A percentile compares a stretch with the other conserved stretches of the same genome.
Conservation (phyloP, 2,797 vertebrate genomes). For the Acanthornis magna region DNA sequence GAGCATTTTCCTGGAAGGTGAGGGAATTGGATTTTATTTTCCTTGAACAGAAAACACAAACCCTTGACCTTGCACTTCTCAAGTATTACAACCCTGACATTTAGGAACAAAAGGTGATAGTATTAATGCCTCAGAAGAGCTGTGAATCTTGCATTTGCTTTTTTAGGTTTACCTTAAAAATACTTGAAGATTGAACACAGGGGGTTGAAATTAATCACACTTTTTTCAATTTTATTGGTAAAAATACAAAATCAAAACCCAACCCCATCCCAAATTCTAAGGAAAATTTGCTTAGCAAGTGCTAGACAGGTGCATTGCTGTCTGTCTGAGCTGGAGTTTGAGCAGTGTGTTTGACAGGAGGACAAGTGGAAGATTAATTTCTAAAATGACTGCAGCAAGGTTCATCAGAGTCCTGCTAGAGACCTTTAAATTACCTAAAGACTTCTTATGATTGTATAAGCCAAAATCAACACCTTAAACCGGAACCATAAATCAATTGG, state of each 20-base stretch:
- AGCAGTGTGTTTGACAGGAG: background rate
- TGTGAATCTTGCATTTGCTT: background rate
- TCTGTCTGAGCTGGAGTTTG: background rate
- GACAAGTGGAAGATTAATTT: background rate
- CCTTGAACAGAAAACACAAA: background rate
- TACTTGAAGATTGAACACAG: fast-evolving
- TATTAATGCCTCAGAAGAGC: background rate
- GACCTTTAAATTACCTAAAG: background rate
- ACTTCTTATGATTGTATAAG: background rate
- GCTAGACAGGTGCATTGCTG: background rate
- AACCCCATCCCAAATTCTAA: background rate
- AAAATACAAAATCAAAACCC: background rate
- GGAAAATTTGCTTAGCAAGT: background rate
- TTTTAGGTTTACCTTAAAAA: background rate
- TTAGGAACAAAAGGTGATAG: background rate
- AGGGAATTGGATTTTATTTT: background rate
- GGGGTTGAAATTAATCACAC: background rate
- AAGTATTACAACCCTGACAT: background rate
- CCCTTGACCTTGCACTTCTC: background rate
- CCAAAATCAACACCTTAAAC: background rate
- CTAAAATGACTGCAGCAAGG: background rate
- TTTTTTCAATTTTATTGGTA: background rate
- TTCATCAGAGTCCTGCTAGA: background rate
- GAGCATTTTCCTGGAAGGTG: background rate
- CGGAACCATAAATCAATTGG: background rate